Base-by-base conservation (phyloP, 2,797 vertebrate species). In the Hydrocynus forskahlii region DNA sequence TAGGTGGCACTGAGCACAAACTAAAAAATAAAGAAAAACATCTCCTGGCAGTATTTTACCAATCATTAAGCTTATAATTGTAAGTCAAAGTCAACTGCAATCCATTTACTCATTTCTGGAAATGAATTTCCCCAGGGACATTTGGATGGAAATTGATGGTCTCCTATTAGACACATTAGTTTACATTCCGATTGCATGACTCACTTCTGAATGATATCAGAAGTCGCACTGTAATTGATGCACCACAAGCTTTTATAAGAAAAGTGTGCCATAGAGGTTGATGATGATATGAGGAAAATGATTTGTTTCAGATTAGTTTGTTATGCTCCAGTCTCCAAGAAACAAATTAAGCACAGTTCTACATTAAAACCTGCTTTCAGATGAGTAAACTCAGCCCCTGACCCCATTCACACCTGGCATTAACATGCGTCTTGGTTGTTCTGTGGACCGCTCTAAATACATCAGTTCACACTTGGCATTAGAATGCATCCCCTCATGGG, bases 91-190 rank as follows among this genome's bases (percentile, higher is more conserved):
- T 87, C 84, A 71, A 77, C 71, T 40, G 48, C 55, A 83, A 69
- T 86, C 84, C 80, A 88, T 89, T 89, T 91, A 73, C 83, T 90
- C 88, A 89, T 93, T 90, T 92, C 81, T 83, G 76, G 75, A 91
- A 85, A 92, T 90, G 81, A 88, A 89, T 92, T 93, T 91, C 81
- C 84, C 76, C 67, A 57, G 68, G 81, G 75, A 82, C 86, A 81
- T 82, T 38, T 86, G 45, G 69, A 88, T 60, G 83, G 83, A 69
- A 86, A 81, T 87, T 89, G 79, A 89, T 86, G 73, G 77, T 71
- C 74, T 79, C 85, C 82, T 89, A 91, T 87, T 83, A 84, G 76
- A 87, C 82, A 83, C 86, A 88, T 92, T 91, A 91, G 85, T 73
- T 82, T 88, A 77, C 60, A 71, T 81, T 86, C 55, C 78, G 64